phyloP scores from a whole-genome alignment of 2,113 vertebrate species.

The Peromyscus polionotus region DNA sequence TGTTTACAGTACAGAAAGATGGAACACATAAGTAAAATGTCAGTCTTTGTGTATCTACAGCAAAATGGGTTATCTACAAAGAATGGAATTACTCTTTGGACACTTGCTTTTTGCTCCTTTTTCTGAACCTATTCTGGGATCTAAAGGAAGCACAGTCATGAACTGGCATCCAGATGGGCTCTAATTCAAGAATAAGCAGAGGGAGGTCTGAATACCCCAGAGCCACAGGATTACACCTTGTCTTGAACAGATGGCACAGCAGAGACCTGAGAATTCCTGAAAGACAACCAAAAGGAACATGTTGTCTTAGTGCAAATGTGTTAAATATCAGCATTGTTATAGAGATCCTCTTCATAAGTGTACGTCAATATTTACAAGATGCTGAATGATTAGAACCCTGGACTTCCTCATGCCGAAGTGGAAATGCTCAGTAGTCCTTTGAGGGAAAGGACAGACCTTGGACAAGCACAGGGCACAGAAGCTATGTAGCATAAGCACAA shows the following conservation, averaged over 20 bases:
- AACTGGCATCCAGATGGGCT: slow-evolving; percentile 71
- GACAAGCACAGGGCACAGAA: background rate
- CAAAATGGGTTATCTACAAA: background rate
- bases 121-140: slow-evolving; percentile 52
- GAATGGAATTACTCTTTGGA: background rate
- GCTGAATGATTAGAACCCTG: slow-evolving; percentile 51
- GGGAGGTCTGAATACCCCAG: slow-evolving; percentile 69
- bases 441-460: rapidly evolving
- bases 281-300: slow-evolving; percentile 75
- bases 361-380: slow-evolving; percentile 12
- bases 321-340: slow-evolving; percentile 75
- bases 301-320: slow-evolving; percentile 72
- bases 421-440: slow-evolving; percentile 14
- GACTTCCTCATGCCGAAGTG: background rate
- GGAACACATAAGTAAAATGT: background rate
- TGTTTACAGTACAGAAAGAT: background rate
- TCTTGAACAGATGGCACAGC: slow-evolving; percentile 78
- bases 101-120: slow-evolving; percentile 33
- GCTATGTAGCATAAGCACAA: background rate
- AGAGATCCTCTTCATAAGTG: slow-evolving; percentile 56
- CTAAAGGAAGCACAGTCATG: background rate
- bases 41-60: background rate
- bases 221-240: slow-evolving; percentile 73
- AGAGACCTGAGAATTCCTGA: slow-evolving; percentile 78
- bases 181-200: slow-evolving; percentile 75